phyloP scores from a whole-genome alignment of 2,113 vertebrate species.

The Vireo altiloquus region DNA sequence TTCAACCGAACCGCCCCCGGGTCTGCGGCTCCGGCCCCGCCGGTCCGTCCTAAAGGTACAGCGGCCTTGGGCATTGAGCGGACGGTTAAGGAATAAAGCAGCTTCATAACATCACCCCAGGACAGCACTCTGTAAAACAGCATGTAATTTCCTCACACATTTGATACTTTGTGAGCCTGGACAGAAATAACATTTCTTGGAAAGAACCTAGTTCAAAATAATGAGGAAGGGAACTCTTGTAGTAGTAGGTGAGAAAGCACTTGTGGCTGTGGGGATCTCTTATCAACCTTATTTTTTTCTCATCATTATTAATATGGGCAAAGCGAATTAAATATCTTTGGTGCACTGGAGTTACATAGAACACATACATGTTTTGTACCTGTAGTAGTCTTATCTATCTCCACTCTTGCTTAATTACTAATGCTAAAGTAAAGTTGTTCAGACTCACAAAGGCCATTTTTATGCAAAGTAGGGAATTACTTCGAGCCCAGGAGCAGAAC shows the following conservation, averaged over 20 bases:
- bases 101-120: no score
- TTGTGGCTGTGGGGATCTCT: neutral
- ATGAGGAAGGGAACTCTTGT: neutral
- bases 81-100: no score
- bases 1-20: no score
- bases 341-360: neutral
- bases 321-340: constrained; percentile 1
- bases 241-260: neutral
- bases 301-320: neutral
- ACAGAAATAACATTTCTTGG: neutral
- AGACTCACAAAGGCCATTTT: neutral
- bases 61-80: no score
- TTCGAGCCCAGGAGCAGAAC: neutral
- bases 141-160: neutral
- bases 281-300: neutral
- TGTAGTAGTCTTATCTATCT: neutral
- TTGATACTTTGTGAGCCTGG: neutral
- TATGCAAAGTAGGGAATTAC: neutral
- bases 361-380: neutral
- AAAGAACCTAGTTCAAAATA: neutral
- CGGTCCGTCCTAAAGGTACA: no score
- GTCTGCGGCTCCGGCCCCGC: no score
- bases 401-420: neutral
- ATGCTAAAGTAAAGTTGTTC: neutral
- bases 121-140: neutral